Percentiles rank a stretch among this genome's conserved stretches.
These are phyloP conservation scores for Psittacula cyanocephala DNA, from an alignment of 2,113 vertebrate genomes.

Conservation along the genomic window DNA sequence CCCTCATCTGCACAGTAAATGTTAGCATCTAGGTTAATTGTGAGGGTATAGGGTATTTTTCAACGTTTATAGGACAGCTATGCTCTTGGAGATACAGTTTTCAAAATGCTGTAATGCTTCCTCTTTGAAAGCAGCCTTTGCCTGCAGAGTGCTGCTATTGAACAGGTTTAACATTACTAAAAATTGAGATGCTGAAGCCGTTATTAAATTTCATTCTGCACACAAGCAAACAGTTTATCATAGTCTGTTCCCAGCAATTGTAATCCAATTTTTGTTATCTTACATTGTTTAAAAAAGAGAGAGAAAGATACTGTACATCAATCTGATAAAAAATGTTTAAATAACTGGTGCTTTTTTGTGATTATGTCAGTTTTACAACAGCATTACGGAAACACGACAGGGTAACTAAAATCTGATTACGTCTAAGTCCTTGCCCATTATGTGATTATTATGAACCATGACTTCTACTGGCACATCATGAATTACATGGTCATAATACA, in stretches of 20 bases:
- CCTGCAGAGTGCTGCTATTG: conserved; percentile 15
- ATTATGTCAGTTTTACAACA: conserved; percentile 62
- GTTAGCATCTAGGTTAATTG: conserved; percentile 36
- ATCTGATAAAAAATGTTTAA: conserved; percentile 70
- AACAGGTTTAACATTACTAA: conserved; percentile 31
- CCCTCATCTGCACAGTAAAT: conserved; percentile 23
- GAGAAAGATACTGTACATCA: conserved; percentile 17
- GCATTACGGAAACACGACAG: conserved; percentile 64
- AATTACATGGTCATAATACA: conserved; percentile 67
- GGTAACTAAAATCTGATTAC: conserved; percentile 72
- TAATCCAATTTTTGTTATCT: conserved; percentile 73
- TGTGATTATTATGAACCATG: conserved; percentile 71
- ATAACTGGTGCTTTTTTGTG: conserved; percentile 59
- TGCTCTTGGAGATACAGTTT: neutral
- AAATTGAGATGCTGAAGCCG: conserved; percentile 38
- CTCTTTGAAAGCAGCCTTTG: conserved; percentile 30
- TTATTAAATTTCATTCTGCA: conserved; percentile 49
- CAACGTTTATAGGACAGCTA: conserved; percentile 3
- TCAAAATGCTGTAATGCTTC: neutral
- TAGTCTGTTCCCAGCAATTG: conserved; percentile 66
- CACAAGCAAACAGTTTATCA: conserved; percentile 70
- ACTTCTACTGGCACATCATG: conserved; percentile 66
- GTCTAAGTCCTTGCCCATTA: conserved; percentile 68
- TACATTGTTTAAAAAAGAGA: conserved; percentile 28
- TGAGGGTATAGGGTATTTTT: neutral